Evolutionary conservation across 2,797 vertebrate species (phyloP).

Genomic region (Enteromius afrohamiltoni): DNA sequence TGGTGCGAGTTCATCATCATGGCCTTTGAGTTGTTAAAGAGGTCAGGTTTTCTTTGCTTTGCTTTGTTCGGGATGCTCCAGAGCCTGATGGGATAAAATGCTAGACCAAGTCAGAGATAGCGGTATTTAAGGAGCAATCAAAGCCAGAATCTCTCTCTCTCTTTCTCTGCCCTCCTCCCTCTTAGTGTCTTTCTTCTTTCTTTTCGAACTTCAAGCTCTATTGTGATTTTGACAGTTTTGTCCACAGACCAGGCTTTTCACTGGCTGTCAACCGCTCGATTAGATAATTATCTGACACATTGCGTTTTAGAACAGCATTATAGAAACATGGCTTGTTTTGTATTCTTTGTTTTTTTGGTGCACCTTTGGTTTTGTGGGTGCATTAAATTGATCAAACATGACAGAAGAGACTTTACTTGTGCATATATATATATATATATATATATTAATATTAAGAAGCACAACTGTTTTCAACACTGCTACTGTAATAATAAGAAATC

Average conservation of each 20-base stretch:
- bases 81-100: conserved; percentile 29
- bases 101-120: conserved; percentile 31
- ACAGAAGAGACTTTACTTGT: not conserved
- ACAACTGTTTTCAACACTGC: not conserved
- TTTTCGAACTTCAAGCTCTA: conserved; percentile 4
- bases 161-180: not conserved
- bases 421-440: no score
- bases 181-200: not conserved
- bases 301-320: conserved; percentile 24
- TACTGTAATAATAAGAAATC: no score
- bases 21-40: conserved; percentile 18
- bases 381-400: not conserved
- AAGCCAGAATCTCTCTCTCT: not conserved
- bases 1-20: conserved; percentile 32
- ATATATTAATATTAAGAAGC: not conserved
- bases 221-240: conserved; percentile 26
- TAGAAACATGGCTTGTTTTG: conserved; percentile 15
- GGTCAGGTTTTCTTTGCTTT: conserved; percentile 39
- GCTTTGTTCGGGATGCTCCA: conserved; percentile 24
- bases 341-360: not conserved
- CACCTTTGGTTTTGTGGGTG: not conserved
- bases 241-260: conserved; percentile 23
- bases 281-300: conserved; percentile 18
- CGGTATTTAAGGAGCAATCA: not conserved
- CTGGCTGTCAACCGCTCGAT: conserved; percentile 14